Evolutionary conservation across 2,888 invertebrate species (phyloP).

Genomic region (Spodoptera exigua): DNA sequence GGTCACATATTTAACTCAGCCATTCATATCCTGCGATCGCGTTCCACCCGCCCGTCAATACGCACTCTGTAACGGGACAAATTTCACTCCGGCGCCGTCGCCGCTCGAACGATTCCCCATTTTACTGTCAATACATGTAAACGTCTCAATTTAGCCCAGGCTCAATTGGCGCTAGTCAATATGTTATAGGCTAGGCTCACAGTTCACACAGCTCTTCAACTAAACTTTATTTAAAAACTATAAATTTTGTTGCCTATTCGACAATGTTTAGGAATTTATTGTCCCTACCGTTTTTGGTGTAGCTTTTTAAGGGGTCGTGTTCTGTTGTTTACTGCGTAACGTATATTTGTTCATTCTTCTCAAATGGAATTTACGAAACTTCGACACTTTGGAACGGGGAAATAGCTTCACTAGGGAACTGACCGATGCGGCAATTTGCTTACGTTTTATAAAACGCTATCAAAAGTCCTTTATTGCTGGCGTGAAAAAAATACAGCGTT

Average conservation of each 20-base stretch:
- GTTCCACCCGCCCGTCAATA: slow-evolving; percentile 61
- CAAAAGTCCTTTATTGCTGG: no score
- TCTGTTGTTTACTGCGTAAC: neutral
- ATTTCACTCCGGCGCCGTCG: slow-evolving; percentile 81
- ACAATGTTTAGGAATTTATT: slow-evolving; percentile 31
- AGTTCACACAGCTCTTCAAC: slow-evolving; percentile 48
- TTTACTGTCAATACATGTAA: slow-evolving; percentile 85
- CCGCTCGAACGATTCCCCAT: slow-evolving; percentile 73
- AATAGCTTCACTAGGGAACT: no score
- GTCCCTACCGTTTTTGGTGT: slow-evolving; percentile 21
- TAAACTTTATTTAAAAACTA: slow-evolving; percentile 54
- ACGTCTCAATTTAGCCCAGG: slow-evolving; percentile 82
- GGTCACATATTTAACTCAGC: no score
- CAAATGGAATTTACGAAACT: no score
- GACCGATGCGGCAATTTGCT: no score
- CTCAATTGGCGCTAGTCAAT: slow-evolving; percentile 58
- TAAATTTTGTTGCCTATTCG: slow-evolving; percentile 40
- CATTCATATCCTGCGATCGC: slow-evolving; percentile 8
- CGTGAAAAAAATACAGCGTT: no score
- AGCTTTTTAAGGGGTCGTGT: slow-evolving; percentile 9
- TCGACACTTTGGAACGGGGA: no score
- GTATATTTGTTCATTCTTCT: no score
- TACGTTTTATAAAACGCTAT: no score
- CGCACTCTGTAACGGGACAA: slow-evolving; percentile 73
- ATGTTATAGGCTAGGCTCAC: slow-evolving; percentile 54